These are phyloP conservation scores for Cheirogaleus medius DNA, from an alignment of 2,113 vertebrate genomes.

Conservation along the genomic window DNA sequence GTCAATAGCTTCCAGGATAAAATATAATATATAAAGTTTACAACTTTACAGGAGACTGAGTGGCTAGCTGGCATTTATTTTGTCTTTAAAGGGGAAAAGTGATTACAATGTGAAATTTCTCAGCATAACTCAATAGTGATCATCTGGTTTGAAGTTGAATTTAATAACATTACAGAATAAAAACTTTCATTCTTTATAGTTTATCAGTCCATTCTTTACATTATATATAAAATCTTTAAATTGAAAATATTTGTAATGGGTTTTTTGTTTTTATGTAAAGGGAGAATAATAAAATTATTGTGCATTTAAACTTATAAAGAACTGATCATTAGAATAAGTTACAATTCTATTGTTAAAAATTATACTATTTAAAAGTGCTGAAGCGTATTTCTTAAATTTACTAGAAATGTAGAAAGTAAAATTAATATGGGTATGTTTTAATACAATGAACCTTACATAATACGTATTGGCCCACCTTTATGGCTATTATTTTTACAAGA, in stretches of 20 bases:
- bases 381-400: slow-evolving; percentile 33
- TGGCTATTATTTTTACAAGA: background rate
- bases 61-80: background rate
- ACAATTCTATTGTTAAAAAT: background rate
- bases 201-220: background rate
- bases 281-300: slow-evolving; percentile 15
- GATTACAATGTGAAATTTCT: slow-evolving; percentile 27
- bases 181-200: background rate
- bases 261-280: background rate
- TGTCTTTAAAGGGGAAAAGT: background rate
- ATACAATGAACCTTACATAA: background rate
- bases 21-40: slow-evolving; percentile 41
- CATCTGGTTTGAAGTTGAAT: background rate
- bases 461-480: background rate
- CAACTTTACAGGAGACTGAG: background rate
- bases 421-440: background rate
- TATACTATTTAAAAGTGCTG: slow-evolving; percentile 3
- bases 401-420: background rate
- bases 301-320: slow-evolving; percentile 20
- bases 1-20: background rate
- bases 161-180: background rate
- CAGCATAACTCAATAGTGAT: background rate
- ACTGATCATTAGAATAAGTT: slow-evolving; percentile 34
- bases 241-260: background rate
- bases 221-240: background rate